Evolutionary conservation across 2,797 vertebrate species (phyloP), one percentile per base, ranked within the genome.

Genomic region (Xenentodon cancila): DNA sequence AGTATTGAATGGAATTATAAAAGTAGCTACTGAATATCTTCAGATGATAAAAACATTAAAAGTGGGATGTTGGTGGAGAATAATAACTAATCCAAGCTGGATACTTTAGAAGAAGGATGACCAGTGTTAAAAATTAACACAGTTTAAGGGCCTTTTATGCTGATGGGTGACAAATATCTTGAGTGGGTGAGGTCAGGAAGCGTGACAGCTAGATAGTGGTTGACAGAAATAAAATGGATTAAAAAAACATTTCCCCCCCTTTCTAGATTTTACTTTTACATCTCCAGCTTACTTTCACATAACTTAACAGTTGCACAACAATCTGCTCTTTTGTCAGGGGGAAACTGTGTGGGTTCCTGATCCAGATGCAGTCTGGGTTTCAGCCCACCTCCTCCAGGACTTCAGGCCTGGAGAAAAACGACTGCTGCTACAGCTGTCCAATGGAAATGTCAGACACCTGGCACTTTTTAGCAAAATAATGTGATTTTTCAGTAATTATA

Each of bases 81-180:
- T 70, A 88, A 86, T 86, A 62, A 49, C 40, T 88, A 78, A 90
- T 70, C 81, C n/a, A 15, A 47, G 50, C 1, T 51, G 66, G 66
- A 19, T 25, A 43, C 19, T 63, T 49, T 32, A 71, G 34, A 79
- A 71, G 37, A 21, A 66, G 87, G 82, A 85, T 89, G 84, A 91
- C 84, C 56, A 17, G 44, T 78, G 92, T 94, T 94, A 94, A 94
- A 93, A 86, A 92, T 93, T 94, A 94, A 94, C 92, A 66, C 66
- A 12, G 53, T 89, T 87, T 85, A 79, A 27, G 66, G 84, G 74
- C 30, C 17, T 82, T 92, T 93, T 93, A 70, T 93, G 93, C 93
- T 94, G 93, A 94, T 92, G 75, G 64, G 51, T 52, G 73, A 86
- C 73, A 91, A 91, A 84, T 79, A 16, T 55, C 59, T 69, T 42